Percentiles rank a stretch among this genome's conserved stretches.
Evolutionary conservation across 2,888 invertebrate genomes (phyloP).

Genomic region (Dynastes grantii): DNA sequence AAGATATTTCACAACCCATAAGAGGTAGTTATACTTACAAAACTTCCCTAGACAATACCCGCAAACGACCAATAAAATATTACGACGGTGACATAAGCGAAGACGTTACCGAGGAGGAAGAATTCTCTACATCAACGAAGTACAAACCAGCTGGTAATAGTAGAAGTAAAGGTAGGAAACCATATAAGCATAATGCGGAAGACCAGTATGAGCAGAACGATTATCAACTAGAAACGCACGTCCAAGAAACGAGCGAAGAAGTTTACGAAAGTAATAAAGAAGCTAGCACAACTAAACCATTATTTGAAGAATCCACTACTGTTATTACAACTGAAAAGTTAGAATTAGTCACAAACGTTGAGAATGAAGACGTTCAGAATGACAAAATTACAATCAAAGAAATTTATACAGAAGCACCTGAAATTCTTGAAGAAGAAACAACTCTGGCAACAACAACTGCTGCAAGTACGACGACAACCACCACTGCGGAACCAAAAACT

Average conservation of each 20-base stretch:
- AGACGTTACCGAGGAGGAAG: not conserved
- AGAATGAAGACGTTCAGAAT: conserved; percentile 21
- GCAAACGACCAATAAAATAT: conserved; percentile 2
- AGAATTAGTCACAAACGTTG: conserved; percentile 13
- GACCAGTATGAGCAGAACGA: conserved; percentile 29
- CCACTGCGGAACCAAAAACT: conserved; percentile 62
- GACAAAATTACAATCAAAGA: conserved; percentile 56
- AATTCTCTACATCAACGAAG: conserved; percentile 3
- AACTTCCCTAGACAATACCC: not conserved
- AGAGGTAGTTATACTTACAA: conserved; percentile 36
- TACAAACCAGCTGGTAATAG: not conserved
- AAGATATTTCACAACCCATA: conserved; percentile 30
- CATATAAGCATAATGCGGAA: conserved; percentile 10
- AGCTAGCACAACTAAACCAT: conserved; percentile 31
- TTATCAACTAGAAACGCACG: conserved; percentile 35
- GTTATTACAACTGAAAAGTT: not conserved
- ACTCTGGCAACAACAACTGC: conserved; percentile 52
- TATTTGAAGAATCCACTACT: conserved; percentile 28
- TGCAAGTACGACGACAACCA: conserved; percentile 55
- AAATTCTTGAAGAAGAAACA: conserved; percentile 49
- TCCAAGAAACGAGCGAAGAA: conserved; percentile 45
- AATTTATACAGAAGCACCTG: conserved; percentile 51
- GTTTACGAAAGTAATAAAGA: conserved; percentile 38
- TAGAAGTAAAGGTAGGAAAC: conserved; percentile 4
- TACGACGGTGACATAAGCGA: not conserved